These are phyloP conservation scores for Sabatieria punctata DNA, from an alignment of 2,888 invertebrate genomes.

Conservation along the genomic window DNA sequence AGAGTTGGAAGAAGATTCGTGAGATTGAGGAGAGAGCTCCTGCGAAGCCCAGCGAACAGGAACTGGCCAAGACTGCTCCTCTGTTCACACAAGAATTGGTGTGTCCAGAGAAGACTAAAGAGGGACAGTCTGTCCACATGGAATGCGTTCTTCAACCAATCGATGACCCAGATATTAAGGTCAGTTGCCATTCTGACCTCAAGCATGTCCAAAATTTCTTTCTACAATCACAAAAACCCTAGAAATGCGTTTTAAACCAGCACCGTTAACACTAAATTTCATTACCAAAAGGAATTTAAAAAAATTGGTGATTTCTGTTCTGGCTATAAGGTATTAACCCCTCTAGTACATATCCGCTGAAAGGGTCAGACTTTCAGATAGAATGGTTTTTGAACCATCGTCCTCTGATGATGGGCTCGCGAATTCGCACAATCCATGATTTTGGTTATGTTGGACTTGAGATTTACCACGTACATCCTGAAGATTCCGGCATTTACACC, in stretches of 20 bases:
- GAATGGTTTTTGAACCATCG: conserved; percentile 93
- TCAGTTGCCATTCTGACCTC: conserved; percentile 32
- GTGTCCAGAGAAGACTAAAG: conserved; percentile 59
- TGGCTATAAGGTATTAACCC: no score
- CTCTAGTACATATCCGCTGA: no score
- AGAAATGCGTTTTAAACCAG: no score
- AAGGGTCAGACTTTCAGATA: conserved; percentile 60
- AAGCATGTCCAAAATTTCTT: background rate
- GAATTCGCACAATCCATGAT: conserved; percentile 90
- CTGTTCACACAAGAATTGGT: conserved; percentile 76
- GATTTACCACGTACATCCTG: conserved; percentile 62
- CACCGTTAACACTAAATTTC: no score
- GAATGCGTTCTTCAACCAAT: conserved; percentile 83
- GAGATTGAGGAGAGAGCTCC: conserved; percentile 58
- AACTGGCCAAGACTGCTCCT: conserved; percentile 52
- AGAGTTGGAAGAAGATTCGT: conserved; percentile 74
- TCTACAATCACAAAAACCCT: no score
- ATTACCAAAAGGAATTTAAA: no score
- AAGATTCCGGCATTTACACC: conserved; percentile 42
- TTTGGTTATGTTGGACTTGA: conserved; percentile 83
- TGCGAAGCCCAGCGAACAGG: conserved; percentile 33
- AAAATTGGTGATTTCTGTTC: no score
- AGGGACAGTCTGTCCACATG: conserved; percentile 28
- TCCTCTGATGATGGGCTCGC: conserved; percentile 52
- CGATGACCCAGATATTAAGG: conserved; percentile 75